These are phyloP conservation scores for Drosophila lacicola DNA, from an alignment of 2,888 invertebrate genomes.

Conservation along the genomic window DNA sequence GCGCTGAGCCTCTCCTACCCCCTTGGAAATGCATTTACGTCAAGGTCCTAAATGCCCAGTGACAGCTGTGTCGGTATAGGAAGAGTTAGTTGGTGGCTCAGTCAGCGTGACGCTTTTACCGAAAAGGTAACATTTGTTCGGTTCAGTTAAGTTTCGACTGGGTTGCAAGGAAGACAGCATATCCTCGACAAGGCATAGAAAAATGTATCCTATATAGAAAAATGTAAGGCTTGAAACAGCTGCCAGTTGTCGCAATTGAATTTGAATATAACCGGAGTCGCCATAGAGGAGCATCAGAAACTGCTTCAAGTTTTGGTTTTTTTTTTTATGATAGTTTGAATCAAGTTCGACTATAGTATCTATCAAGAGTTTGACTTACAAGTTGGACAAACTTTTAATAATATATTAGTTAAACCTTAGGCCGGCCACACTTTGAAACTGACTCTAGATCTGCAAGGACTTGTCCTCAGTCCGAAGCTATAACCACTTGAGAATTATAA, in stretches of 20 bases:
- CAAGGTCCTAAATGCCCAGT: constrained; percentile 5
- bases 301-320: not conserved
- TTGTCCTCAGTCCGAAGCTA: no score
- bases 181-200: not conserved
- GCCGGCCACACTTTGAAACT: no score
- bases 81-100: constrained; percentile 36
- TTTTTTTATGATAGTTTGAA: no score
- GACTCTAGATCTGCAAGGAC: no score
- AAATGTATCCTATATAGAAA: not conserved
- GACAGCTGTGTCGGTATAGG: constrained; percentile 59
- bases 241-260: constrained; percentile 12
- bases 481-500: no score
- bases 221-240: constrained; percentile 10
- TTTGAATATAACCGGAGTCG: not conserved
- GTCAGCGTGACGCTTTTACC: constrained; percentile 51
- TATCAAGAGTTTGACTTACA: no score
- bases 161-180: constrained; percentile 4
- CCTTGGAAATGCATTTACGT: constrained; percentile 4
- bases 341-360: no score
- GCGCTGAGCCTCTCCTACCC: constrained; percentile 13
- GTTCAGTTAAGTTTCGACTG: constrained; percentile 11
- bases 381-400: no score
- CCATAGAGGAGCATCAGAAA: not conserved
- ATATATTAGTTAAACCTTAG: no score
- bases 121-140: not conserved